phyloP scores from a whole-genome alignment of 1,140 invertebrate species.

The Drosophila azteca region DNA sequence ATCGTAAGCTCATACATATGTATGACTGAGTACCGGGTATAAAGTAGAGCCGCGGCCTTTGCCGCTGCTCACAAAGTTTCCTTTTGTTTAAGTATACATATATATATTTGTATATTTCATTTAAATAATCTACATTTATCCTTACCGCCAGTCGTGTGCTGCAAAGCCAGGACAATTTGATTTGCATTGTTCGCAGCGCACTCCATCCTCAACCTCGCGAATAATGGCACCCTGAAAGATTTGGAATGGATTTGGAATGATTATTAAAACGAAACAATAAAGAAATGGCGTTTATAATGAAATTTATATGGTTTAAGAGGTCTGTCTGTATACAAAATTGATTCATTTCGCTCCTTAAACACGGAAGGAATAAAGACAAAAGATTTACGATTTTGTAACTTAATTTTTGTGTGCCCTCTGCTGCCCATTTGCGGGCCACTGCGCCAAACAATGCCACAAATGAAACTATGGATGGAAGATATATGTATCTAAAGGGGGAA shows the following conservation, averaged over 20 bases:
- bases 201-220: conserved; percentile 92
- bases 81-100: too few species aligned
- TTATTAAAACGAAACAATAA: not conserved
- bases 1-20: too few species aligned
- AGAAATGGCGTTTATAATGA: not conserved
- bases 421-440: conserved; percentile 61
- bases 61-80: too few species aligned
- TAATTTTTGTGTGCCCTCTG: conserved; percentile 40
- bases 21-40: too few species aligned
- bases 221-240: conserved; percentile 90
- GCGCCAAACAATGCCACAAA: conserved; percentile 38
- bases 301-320: too few species aligned
- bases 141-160: conserved; percentile 93
- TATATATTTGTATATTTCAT: not conserved
- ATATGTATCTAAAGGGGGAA: conserved; percentile 11
- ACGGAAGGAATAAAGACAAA: conserved; percentile 17
- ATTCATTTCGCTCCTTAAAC: not conserved
- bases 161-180: conserved; percentile 92
- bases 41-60: too few species aligned
- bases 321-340: not conserved
- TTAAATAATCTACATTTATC: conserved; percentile 2
- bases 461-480: too few species aligned
- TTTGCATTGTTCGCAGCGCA: conserved; percentile 91
- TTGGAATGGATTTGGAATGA: not conserved
- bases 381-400: conserved; percentile 57